Evolutionary conservation across 2,888 invertebrate genomes (phyloP), one percentile per base, ranked within the genome.

Genomic region (Nemurella pictetii): DNA sequence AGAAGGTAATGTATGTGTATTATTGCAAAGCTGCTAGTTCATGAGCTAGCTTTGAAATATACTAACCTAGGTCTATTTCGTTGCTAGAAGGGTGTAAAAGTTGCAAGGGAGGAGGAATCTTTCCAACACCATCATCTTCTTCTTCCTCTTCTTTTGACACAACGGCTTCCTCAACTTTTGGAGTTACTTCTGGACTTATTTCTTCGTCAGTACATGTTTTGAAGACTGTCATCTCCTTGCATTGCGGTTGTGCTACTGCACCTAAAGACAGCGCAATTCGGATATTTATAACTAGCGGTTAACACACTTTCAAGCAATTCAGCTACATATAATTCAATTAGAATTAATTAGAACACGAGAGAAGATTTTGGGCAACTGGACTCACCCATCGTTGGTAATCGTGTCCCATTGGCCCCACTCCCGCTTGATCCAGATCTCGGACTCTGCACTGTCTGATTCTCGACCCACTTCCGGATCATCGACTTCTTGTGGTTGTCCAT

Each of bases 381-480:
- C 12, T 72, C 28, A 82, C 85, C 85, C n/a, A 85, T 83, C 9
- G 84, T 55, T 5, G 85, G 84, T 30, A 85, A 83, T 35, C 86
- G 75, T 7, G 77, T 73, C 0, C 87, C 86, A 80, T 87, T 84
- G 12, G 27, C 20, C 26, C 36, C 27, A 36, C 74, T 85, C n/a
- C 15, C 72, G 26, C 29, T 86, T 2, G 55, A 55, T 9, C 86
- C 83, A 26, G 86, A 86, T 75, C 86, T 86, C 89, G 95, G 94
- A 87, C 96, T 95, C 91, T 96, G 96, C 26, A 94, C 94, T 0
- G 96, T 96, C 90, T 97, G 97, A 89, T 96, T 96, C 90, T 97
- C 97, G 0, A 97, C 97, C 97, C 97, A 97, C 89, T 97, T 95
- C 81, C 96, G 92, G 83, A 97, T 97, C 97, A 97, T 97, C 88